Base-by-base conservation (phyloP, 2,113 vertebrate genomes). In the Cyanocitta stelleri region DNA sequence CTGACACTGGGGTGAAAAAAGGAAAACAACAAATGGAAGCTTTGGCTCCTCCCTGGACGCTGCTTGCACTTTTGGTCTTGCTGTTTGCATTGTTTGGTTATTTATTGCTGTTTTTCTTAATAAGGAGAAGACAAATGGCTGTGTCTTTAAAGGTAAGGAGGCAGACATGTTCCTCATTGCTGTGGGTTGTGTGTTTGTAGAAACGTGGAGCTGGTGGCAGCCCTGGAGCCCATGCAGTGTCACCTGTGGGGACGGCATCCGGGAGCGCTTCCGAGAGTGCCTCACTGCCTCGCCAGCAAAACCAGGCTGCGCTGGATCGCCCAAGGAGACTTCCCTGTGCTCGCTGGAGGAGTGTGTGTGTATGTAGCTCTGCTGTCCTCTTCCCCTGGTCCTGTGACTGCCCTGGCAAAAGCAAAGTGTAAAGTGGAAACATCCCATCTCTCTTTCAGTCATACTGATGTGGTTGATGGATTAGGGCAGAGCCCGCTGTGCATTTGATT, bases 161-260 rank as follows among this genome's bases (percentile, higher is more conserved):
- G 15, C 74, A 54, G 81, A 67, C 8, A 7, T 0, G 4, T 85
- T 64, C 24, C 90, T 92, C 89, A 94, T 75, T 89, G 84, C 68
- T 86, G 9, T 90, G 88, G 88, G 59, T 93, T 91, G 23, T 98
- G 84, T 97, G 11, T 97, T 96, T 98, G 85, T 96, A 99, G 98
- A 98, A 74, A 97, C 98, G 0, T 99, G 99, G 99, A 98, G 98
- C 51, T 97, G 87, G 0, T 99, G 99, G 99, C 98, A 99, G 96
- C 98, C 98, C 0, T 99, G 99, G 99, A 99, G 98, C 71, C 96
- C 96, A 7, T 99, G 99, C 97, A 99, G 99, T 4, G 97, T 98
- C 89, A 98, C 98, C 22, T 99, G 99, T 15, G 99, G 99, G 29
- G 99, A 99, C 1, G 99, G 99, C 0, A 91, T 99, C 89, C 98